phyloP scores from a whole-genome alignment of 30 jellyfish, hydroid and myxozoan genomes.

The Chironex yamaguchii region DNA sequence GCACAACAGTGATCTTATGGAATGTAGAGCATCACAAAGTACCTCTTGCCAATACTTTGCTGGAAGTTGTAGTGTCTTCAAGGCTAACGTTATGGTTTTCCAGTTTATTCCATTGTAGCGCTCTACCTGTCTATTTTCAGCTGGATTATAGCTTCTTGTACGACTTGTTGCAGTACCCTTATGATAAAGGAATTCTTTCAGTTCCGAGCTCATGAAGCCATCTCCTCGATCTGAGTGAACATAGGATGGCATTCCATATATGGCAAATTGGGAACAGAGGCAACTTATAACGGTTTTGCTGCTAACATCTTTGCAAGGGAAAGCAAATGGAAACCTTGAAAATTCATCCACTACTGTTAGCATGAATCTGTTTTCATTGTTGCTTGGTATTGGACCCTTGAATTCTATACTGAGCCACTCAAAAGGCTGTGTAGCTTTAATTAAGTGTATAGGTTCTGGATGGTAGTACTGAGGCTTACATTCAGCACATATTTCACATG shows the following conservation, averaged over 20 bases:
- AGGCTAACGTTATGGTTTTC: slow-evolving; percentile 40
- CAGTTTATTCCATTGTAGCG: slow-evolving; percentile 49
- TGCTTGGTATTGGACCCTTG: slow-evolving; percentile 52
- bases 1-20: slow-evolving; percentile 64
- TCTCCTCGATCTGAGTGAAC: slow-evolving; percentile 41
- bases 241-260: slow-evolving; percentile 35
- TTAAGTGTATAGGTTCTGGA: slow-evolving; percentile 26
- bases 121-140: slow-evolving; percentile 14
- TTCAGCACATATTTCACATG: slow-evolving; percentile 55
- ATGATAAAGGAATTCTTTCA: not conserved
- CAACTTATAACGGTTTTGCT: slow-evolving; percentile 4
- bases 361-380: slow-evolving; percentile 5
- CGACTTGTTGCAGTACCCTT: slow-evolving; percentile 25
- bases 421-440: slow-evolving; percentile 52
- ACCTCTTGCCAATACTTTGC: slow-evolving; percentile 42
- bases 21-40: slow-evolving; percentile 59
- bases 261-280: not conserved
- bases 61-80: slow-evolving; percentile 7
- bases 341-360: slow-evolving; percentile 34
- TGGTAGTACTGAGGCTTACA: slow-evolving; percentile 40
- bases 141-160: slow-evolving; percentile 9
- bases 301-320: slow-evolving; percentile 27
- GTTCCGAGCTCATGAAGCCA: not conserved
- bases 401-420: slow-evolving; percentile 52
- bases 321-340: slow-evolving; percentile 43